Conservation (phyloP, 2,888 invertebrate species). For the Acrobasis repandana region DNA sequence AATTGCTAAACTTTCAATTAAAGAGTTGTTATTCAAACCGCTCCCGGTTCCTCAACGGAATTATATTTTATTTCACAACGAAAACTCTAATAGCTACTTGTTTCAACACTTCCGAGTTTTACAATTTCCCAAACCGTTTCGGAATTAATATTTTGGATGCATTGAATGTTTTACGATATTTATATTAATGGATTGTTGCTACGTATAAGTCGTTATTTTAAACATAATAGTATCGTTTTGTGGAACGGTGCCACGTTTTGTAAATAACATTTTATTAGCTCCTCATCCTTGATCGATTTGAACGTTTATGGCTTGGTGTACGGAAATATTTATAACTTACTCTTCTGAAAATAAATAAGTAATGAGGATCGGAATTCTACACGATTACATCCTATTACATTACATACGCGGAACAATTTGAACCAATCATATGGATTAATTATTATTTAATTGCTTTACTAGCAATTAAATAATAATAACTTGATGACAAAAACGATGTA, state of each 20-base stretch:
- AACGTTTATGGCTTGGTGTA: constrained; percentile 11
- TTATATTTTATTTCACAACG: constrained; percentile 78
- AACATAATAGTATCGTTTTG: background rate
- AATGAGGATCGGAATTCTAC: constrained; percentile 13
- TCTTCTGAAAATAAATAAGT: constrained; percentile 15
- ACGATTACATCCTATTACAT: background rate
- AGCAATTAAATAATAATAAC: too few relatives aligned
- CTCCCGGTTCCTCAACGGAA: constrained; percentile 67
- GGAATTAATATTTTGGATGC: constrained; percentile 37
- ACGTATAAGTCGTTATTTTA: background rate
- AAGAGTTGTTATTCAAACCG: constrained; percentile 82
- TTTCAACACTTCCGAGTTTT: constrained; percentile 67
- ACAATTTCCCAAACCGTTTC: constrained; percentile 58
- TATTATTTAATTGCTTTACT: background rate
- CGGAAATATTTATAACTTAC: constrained; percentile 20
- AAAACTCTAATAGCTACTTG: constrained; percentile 69
- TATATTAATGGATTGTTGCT: background rate
- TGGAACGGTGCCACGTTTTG: background rate
- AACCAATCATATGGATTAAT: constrained; percentile 5
- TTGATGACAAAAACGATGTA: background rate
- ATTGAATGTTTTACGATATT: background rate
- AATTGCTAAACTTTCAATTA: constrained; percentile 84
- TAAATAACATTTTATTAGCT: constrained; percentile 11
- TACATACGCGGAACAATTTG: constrained; percentile 5
- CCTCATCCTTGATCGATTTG: constrained; percentile 13